Evolutionary conservation across 1,140 invertebrate species (phyloP).

Genomic region (Eulimnadia texana): DNA sequence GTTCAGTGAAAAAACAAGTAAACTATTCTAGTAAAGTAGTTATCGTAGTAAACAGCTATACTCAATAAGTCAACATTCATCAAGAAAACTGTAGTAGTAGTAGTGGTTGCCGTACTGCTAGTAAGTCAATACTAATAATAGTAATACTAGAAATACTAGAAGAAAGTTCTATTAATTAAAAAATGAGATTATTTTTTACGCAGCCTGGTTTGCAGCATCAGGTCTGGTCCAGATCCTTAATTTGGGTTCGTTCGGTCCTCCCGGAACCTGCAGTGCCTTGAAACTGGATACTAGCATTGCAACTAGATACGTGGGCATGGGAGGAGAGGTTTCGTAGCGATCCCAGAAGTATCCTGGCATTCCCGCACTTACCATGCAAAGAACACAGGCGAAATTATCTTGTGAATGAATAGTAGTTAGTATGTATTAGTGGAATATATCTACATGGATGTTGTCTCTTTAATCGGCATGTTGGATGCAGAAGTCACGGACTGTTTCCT

Average conservation of each 20-base stretch:
- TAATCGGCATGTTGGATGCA: constrained; percentile 23
- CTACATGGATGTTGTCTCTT: constrained; percentile 29
- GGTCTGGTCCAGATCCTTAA: constrained; percentile 14
- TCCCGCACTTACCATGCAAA: constrained; percentile 11
- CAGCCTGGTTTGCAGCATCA: constrained; percentile 28
- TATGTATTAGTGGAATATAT: too few relatives aligned
- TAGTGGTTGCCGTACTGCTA: too few relatives aligned
- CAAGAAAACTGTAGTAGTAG: too few relatives aligned
- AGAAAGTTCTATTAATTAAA: too few relatives aligned
- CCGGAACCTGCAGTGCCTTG: constrained; percentile 37
- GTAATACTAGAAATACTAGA: too few relatives aligned
- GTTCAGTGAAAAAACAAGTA: too few relatives aligned
- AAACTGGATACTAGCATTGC: constrained; percentile 40
- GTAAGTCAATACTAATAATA: too few relatives aligned
- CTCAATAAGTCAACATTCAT: too few relatives aligned
- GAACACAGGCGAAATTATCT: neutral
- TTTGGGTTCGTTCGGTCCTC: constrained; percentile 26
- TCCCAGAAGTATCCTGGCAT: constrained; percentile 26
- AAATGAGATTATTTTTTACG: too few relatives aligned
- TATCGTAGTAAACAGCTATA: too few relatives aligned
- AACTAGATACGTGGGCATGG: constrained; percentile 43
- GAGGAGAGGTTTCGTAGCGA: constrained; percentile 29
- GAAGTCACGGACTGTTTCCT: constrained; percentile 24
- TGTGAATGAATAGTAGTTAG: neutral
- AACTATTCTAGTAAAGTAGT: too few relatives aligned